Evolutionary conservation across 1,140 invertebrate species (phyloP).

Genomic region (Aleiodes sp.): DNA sequence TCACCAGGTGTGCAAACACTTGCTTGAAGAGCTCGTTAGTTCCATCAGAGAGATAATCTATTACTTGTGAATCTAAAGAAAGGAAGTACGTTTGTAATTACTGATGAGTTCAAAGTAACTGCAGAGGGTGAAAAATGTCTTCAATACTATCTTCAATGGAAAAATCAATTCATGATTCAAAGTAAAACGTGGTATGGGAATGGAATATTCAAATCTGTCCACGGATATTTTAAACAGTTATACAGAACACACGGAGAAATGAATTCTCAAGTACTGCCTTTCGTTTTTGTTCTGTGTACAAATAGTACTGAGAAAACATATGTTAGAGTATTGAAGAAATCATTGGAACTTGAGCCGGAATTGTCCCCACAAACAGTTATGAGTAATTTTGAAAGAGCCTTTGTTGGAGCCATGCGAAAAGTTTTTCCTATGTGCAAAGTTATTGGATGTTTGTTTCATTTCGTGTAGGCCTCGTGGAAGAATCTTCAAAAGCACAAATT

Average conservation of each 20-base stretch:
- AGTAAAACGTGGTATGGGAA: too few relatives aligned
- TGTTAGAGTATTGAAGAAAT: constrained; percentile 17
- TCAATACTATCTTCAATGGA: too few relatives aligned
- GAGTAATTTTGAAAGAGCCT: constrained; percentile 27
- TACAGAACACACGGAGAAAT: constrained; percentile 32
- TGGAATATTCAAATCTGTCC: constrained; percentile 20
- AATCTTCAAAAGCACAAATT: constrained; percentile 24
- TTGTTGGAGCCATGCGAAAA: constrained; percentile 17
- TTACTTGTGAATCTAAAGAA: too few relatives aligned
- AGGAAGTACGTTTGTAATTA: too few relatives aligned
- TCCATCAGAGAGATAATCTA: too few relatives aligned
- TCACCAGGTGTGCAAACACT: too few relatives aligned
- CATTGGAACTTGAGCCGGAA: constrained; percentile 19
- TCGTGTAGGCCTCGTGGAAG: constrained; percentile 27
- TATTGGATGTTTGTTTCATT: constrained; percentile 38
- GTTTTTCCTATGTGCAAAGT: constrained; percentile 21
- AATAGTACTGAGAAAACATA: constrained; percentile 25
- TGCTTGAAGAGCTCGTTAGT: too few relatives aligned
- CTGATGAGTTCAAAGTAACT: too few relatives aligned
- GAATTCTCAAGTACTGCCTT: constrained; percentile 18
- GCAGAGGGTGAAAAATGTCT: too few relatives aligned
- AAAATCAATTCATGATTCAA: too few relatives aligned
- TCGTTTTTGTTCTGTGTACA: constrained; percentile 28
- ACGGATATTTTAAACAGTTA: constrained; percentile 20
- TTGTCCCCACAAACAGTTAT: constrained; percentile 24